Base-by-base conservation (phyloP, 2,797 vertebrate genomes). In the Ara ararauna region DNA sequence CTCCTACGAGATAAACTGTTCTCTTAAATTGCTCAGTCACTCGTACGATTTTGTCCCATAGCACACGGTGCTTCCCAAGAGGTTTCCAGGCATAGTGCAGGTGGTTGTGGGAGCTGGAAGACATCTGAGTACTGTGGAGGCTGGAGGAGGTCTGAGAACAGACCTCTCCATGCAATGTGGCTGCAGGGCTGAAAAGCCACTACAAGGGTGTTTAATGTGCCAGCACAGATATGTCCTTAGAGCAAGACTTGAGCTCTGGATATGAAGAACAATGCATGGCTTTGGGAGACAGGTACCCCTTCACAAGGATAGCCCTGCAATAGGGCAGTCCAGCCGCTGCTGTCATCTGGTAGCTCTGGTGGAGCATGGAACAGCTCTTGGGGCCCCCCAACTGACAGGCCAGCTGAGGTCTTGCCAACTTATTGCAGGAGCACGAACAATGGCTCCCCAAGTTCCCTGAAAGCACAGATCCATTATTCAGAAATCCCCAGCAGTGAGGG, bases 41-140 rank as follows among this genome's bases (percentile, higher is more conserved):
- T 26, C 0, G 0, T 32, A 36, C 0, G 0, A 30, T 34, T 70
- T 71, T 71, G 54, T 54, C 44, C 20, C 65, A 29, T 11, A 48
- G 51, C 65, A 58, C 22, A 13, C 27, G 36, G 45, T 12, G n/a
- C 50, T 75, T 81, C 53, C 66, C 60, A 64, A 78, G 34, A 2
- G 4, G n/a, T 48, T 77, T 48, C 51, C 5, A 9, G 75, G 42
- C 9, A 9, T 7, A n/a, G 34, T 44, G 66, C 3, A 1, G 53
- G 5, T 20, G 3, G 30, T 8, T 76, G 22, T 0, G 0, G 44
- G 40, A 50, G 8, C 54, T 92, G 75, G 44, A 85, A 47, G 30
- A 16, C 23, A 5, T 13, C 23, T 12, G 38, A 60, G 53, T 8
- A 34, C 45, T 50, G 13, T 6, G 64, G 64, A 61, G 68, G 40